These are phyloP conservation scores for Catharus minimus DNA, from an alignment of 2,113 vertebrate species.

Conservation along the genomic window DNA sequence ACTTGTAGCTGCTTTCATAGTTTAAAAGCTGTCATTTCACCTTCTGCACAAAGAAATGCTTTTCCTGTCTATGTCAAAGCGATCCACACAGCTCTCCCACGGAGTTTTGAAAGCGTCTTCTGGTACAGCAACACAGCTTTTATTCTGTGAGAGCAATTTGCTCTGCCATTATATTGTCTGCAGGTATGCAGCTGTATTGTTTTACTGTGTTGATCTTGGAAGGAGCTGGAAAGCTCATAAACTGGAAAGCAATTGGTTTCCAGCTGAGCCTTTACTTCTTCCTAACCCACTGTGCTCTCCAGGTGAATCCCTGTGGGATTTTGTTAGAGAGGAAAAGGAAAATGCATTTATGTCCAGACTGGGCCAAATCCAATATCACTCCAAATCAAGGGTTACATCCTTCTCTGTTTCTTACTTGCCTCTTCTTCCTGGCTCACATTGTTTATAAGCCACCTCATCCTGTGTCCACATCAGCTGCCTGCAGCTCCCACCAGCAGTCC, in stretches of 20 bases:
- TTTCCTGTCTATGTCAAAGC: neutral
- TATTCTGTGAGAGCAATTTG: constrained; percentile 48
- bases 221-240: constrained; percentile 38
- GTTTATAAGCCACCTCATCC: neutral
- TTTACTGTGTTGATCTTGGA: constrained; percentile 34
- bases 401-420: neutral
- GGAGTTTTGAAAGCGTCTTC: neutral
- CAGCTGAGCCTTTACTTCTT: neutral
- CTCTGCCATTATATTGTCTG: constrained; percentile 39
- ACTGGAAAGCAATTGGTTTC: constrained; percentile 35
- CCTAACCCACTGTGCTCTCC: constrained; percentile 16
- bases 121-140: neutral
- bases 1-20: neutral
- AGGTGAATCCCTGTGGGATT: neutral
- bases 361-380: neutral
- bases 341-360: neutral
- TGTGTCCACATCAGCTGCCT: neutral
- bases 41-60: constrained; percentile 10
- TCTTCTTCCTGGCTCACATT: neutral
- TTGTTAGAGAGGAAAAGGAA: neutral
- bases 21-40: constrained; percentile 34
- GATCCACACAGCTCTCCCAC: neutral
- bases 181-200: constrained; percentile 50
- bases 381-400: neutral
- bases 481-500: neutral